Percentiles rank a stretch among this genome's conserved stretches.
These are phyloP conservation scores for Drosophila testacea DNA, from an alignment of 2,888 invertebrate genomes.

Conservation along the genomic window DNA sequence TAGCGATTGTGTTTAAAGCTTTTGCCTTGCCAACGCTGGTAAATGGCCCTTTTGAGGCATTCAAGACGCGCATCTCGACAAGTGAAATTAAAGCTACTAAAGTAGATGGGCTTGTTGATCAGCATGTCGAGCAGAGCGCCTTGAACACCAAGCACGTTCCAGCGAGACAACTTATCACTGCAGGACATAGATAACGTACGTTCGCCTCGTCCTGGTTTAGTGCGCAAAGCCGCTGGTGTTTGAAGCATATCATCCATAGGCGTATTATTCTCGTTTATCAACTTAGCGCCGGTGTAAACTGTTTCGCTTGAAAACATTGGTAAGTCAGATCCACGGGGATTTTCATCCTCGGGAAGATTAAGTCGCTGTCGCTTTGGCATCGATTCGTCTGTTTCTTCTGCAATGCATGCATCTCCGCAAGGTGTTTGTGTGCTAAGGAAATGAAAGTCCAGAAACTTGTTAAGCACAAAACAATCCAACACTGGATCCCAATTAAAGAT, in stretches of 20 bases:
- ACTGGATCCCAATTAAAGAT: conserved; percentile 82
- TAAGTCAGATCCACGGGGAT: background rate
- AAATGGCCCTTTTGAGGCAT: conserved; percentile 87
- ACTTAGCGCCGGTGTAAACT: conserved; percentile 94
- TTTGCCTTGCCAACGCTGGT: conserved; percentile 83
- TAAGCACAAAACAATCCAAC: conserved; percentile 86
- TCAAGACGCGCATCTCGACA: conserved; percentile 87
- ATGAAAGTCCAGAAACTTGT: conserved; percentile 89
- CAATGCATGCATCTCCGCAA: conserved; percentile 97
- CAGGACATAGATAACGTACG: conserved; percentile 95
- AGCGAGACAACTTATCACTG: conserved; percentile 96
- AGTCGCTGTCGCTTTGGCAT: conserved; percentile 52
- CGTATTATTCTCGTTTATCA: conserved; percentile 85
- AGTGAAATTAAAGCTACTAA: conserved; percentile 90
- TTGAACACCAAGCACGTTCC: conserved; percentile 94
- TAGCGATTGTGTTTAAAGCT: conserved; percentile 50
- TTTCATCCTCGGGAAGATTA: background rate
- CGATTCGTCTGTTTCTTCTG: conserved; percentile 76
- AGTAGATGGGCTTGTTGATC: conserved; percentile 88
- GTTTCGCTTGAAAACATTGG: conserved; percentile 1
- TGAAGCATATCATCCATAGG: conserved; percentile 87
- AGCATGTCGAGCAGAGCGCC: conserved; percentile 91
- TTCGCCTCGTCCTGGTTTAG: conserved; percentile 96
- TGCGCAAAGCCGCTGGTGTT: conserved; percentile 90
- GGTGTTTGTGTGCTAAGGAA: conserved; percentile 95